phyloP scores from a whole-genome alignment of 2,113 vertebrate genomes.

The Sisor rabdophorus region DNA sequence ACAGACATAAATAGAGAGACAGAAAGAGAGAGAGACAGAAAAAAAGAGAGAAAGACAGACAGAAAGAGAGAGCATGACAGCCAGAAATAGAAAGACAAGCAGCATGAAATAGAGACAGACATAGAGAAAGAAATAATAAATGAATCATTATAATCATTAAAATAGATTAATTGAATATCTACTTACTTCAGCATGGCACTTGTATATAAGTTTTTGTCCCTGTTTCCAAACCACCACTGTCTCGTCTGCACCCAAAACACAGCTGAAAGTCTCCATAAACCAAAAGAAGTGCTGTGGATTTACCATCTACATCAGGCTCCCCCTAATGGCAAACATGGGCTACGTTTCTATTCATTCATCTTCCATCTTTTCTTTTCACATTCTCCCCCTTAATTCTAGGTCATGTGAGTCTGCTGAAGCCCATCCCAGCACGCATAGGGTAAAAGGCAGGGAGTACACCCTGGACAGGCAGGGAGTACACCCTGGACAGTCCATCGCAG shows the following conservation, averaged over 20 bases:
- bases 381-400: no score
- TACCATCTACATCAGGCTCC: slow-evolving; percentile 19
- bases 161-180: no score
- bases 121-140: slow-evolving; percentile 9
- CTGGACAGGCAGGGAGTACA: no score
- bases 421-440: no score
- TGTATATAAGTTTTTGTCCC: not conserved
- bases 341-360: no score
- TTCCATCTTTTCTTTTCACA: no score
- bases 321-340: slow-evolving; percentile 12
- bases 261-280: not conserved
- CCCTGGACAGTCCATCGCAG: no score
- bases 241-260: not conserved
- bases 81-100: no score
- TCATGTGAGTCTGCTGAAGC: no score
- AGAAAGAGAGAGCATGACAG: not conserved
- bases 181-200: not conserved
- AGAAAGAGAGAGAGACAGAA: not conserved
- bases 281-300: not conserved
- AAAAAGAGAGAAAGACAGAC: not conserved
- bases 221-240: not conserved
- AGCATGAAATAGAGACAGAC: not conserved
- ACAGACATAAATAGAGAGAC: not conserved
- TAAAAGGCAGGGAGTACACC: no score
- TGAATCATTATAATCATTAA: no score